Conservation (phyloP, 1,140 invertebrate species). For the Laupala kohalensis region DNA sequence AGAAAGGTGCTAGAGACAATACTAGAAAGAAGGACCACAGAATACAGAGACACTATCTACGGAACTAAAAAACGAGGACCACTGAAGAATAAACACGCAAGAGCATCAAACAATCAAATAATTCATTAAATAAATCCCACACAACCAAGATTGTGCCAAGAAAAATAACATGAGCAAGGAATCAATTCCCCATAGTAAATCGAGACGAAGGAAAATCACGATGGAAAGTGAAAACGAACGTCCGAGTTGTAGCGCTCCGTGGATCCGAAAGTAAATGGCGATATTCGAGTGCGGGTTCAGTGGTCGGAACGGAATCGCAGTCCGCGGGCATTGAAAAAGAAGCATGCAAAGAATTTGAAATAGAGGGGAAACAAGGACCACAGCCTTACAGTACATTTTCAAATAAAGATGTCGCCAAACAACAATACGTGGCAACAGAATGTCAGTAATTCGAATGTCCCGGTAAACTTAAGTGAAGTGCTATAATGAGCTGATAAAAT, state of each 20-base stretch:
- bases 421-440: no score
- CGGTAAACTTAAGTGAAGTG: neutral
- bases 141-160: no score
- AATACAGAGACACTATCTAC: no score
- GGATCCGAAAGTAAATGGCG: neutral
- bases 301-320: neutral
- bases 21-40: no score
- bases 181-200: no score
- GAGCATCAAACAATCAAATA: neutral
- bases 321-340: neutral
- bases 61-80: no score
- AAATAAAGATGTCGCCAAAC: no score
- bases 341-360: neutral
- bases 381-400: neutral
- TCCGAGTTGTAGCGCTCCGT: neutral
- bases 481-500: neutral
- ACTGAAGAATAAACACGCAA: neutral
- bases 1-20: no score
- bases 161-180: no score
- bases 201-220: no score
- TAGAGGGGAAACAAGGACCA: neutral
- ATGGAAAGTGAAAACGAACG: neutral
- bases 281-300: no score
- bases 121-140: no score
- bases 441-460: neutral